Conservation (phyloP, 2,797 vertebrate genomes). For the Squalus acanthias region DNA sequence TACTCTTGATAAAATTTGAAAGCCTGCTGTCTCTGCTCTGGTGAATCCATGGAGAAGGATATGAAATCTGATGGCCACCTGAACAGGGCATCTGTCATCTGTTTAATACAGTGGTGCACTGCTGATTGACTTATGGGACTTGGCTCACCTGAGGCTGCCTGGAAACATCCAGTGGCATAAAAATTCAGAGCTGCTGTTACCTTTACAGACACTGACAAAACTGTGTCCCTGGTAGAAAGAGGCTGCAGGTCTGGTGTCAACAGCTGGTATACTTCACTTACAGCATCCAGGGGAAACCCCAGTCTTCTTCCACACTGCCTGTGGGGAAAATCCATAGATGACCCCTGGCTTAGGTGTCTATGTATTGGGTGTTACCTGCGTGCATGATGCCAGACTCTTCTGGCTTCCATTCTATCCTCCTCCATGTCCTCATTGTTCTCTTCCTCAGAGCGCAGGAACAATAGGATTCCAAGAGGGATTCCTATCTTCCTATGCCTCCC, state of each 20-base stretch:
- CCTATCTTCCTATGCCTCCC: neutral
- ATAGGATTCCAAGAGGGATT: neutral
- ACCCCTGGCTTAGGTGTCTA: neutral
- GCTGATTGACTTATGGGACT: neutral
- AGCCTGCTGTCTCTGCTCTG: neutral
- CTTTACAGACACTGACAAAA: neutral
- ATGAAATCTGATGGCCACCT: neutral
- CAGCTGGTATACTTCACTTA: neutral
- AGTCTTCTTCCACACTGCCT: neutral
- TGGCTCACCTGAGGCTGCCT: neutral
- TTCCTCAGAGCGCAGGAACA: neutral
- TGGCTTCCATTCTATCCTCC: neutral
- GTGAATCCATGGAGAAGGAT: neutral
- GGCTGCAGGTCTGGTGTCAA: neutral
- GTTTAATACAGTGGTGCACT: neutral
- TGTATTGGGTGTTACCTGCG: neutral
- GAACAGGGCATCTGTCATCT: neutral
- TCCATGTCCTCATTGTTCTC: neutral
- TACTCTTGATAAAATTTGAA: neutral
- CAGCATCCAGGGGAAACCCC: neutral
- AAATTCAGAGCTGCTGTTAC: neutral
- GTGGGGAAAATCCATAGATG: neutral
- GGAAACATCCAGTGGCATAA: neutral
- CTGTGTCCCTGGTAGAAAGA: neutral
- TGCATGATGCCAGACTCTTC: neutral